Base-by-base conservation (phyloP, 2,888 invertebrate species). In the Lacanobia oleracea region DNA sequence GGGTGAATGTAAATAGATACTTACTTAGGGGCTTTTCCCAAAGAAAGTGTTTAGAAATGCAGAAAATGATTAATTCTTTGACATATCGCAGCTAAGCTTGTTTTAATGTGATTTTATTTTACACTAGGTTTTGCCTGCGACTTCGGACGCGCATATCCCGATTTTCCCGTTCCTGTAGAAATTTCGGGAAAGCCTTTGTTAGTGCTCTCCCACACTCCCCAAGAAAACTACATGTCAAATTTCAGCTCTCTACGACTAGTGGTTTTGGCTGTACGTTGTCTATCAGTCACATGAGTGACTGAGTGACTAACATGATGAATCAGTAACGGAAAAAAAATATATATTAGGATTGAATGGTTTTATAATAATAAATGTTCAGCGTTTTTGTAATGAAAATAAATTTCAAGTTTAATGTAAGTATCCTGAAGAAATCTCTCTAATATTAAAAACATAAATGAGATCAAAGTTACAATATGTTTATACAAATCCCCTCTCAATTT, bases 381-480 rank as follows among this genome's bases (percentile, higher is more conserved):
- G 0, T 33, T 27, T 56, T 14, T 33, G 33, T 6, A 5, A 33
- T 33, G 33, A 33, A 14, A 12, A 21, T 21, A 37, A 50, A 16
- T 27, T 40, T 14, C 14, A 7, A 7, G 18, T 21, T 51, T 33
- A 0, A 50, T 10, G 10, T 12, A 33, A 6, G 33, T 6, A 33
- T 33, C 33, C 33, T 33, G 33, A 33, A 33, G 4, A 33, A 33
- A 33, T 33, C 5, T 23, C 2, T 16, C 14, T 18, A 8, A 51
- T 65, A n/a, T 7, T 3, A 51, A 72, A 64, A 77, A 40, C 50
- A 40, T 51, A 72, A 72, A 53, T 33, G 8, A 61, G 53, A 75
- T 75, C 51, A 64, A 67, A 62, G 48, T n/a, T n/a, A 60, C 75
- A 40, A 12, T 14, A 60, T 23, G 14, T 60, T 27, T 23, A 48